Evolutionary conservation across 2,113 vertebrate species (phyloP).

Genomic region (Caloenas nicobarica): DNA sequence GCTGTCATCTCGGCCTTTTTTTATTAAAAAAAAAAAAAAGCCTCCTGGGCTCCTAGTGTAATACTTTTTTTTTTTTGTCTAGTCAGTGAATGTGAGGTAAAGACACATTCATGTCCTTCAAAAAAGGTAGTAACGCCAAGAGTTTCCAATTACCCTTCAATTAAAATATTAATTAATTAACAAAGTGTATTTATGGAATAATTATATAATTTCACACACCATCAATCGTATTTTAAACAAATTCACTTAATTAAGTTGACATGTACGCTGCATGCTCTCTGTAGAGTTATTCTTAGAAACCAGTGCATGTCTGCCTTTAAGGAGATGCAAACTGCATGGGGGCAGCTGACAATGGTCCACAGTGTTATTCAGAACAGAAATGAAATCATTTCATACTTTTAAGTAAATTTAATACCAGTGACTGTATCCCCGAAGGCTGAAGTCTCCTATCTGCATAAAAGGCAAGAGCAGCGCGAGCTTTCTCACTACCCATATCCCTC

Average conservation of each 20-base stretch:
- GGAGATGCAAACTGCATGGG: background rate
- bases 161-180: slow-evolving; percentile 78
- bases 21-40: background rate
- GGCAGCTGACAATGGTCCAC: background rate
- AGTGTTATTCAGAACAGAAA: slow-evolving; percentile 14
- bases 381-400: slow-evolving; percentile 22
- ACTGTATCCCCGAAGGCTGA: slow-evolving; percentile 21
- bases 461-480: background rate
- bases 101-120: background rate
- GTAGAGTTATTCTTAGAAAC: slow-evolving; percentile 40
- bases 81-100: background rate
- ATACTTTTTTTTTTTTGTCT: accelerated
- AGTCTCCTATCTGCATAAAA: slow-evolving; percentile 43
- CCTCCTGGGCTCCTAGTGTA: background rate
- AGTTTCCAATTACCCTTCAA: slow-evolving; percentile 65
- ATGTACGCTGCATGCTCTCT: slow-evolving; percentile 41
- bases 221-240: slow-evolving; percentile 65
- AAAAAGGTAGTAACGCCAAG: slow-evolving; percentile 30
- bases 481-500: slow-evolving; percentile 36
- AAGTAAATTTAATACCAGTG: slow-evolving; percentile 49
- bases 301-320: slow-evolving; percentile 9
- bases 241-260: slow-evolving; percentile 64
- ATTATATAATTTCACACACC: slow-evolving; percentile 73
- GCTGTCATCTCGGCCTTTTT: background rate
- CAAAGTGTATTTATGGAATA: slow-evolving; percentile 72